Evolutionary conservation across 1,140 invertebrate genomes (phyloP), one percentile per base, ranked within the genome.

Genomic region (Drosophila asahinai): DNA sequence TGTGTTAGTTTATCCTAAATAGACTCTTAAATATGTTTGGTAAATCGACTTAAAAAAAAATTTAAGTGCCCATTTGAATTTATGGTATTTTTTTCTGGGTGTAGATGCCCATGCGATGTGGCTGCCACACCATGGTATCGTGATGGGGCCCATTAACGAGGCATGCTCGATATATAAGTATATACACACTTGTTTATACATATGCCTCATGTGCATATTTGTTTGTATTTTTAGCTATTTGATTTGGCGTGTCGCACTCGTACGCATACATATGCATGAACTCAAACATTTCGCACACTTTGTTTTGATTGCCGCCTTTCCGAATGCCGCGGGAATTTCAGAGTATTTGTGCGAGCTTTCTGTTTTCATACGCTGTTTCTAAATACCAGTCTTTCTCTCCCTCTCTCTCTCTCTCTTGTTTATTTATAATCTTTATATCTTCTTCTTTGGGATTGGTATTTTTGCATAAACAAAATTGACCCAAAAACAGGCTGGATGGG

Each of bases 301-400:
- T 87, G 84, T 89, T 89, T 87, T 87, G 83, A 80, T 89, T 86
- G 75, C 43, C 72, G 55, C 40, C 40, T 73, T 73, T n/a, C 68
- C 60, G 36, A 49, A 49, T 70, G 49, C 60, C 61, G 33, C 59
- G 59, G 43, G n/a, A 48, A 36, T 36, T 45, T 45, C 11, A 42
- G 15, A 27, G 40, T 58, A 63, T 68, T 48, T 73, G 47, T 84
- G 55, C 73, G 49, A 30, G 67, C 27, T 62, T 45, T 89, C 64
- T 79, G 81, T 89, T 90, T 81, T 89, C 33, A 55, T 77, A 79
- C 75, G 75, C 78, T 84, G 70, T 84, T 89, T 89, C 86, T 90
- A 81, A 89, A 90, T 90, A 90, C 67, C 48, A 66, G 55, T 62
- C 51, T 77, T 55, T 43, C 22, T 73, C 27, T 30, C 27, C 27